Base-by-base conservation (phyloP, 2,113 vertebrate species). In the Anolis sagrei region DNA sequence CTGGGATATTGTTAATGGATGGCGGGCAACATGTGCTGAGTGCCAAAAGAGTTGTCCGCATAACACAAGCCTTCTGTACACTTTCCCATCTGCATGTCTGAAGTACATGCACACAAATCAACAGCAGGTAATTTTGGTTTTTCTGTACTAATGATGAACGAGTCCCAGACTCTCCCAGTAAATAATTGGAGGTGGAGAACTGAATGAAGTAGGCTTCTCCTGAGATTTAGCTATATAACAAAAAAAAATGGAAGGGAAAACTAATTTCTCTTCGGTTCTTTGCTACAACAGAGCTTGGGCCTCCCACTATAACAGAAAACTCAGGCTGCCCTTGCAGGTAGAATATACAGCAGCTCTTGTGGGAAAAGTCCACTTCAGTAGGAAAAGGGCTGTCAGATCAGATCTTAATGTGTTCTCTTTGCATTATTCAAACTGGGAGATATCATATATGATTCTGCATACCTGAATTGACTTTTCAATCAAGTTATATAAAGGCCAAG, bases 51-150 rank as follows among this genome's bases (percentile, higher is more conserved):
- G 49, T 4, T 83, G 18, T 1, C 51, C 29, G 32, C 62, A 44
- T 44, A 69, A 81, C 64, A 81, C 16, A 81, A 76, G 48, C 39
- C n/a, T 70, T 27, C 49, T 21, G 4, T 34, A 36, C 62, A 7
- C 14, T 76, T 87, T 82, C 85, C 64, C 62, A 76, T 87, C 62
- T 76, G 62, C 85, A 87, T 82, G 73, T 76, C 61, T 69, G 79
- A 76, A 87, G 73, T 73, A 48, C 39, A 44, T 68, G 48, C 25
- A 68, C 62, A 85, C 29, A 80, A 87, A 86, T 1, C 79, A 32
- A 3, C 2, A 34, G 29, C 44, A 18, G 49, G 3, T 44, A 29
- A 51, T 0, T 90, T 90, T 82, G 62, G 16, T 64, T 84, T 76
- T 54, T 79, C 76, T 74, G 18, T 83, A 87, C 79, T 82, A 3